Evolutionary conservation across 1,140 invertebrate genomes (phyloP).

Genomic region (Campodea augens): DNA sequence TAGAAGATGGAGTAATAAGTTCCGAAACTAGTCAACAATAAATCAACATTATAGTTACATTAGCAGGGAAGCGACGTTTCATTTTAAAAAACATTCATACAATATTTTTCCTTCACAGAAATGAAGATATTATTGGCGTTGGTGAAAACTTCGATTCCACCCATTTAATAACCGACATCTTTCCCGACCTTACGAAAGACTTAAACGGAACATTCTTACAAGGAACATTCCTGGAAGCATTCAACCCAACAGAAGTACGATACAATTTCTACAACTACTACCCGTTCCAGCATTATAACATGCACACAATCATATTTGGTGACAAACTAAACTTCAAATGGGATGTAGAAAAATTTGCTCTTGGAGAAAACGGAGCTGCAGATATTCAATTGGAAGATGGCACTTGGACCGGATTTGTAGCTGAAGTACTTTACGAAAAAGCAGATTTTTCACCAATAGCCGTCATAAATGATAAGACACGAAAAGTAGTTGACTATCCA

Average conservation of each 20-base stretch:
- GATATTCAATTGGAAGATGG: background rate
- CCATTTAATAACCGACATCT: too few species aligned
- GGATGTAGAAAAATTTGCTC: background rate
- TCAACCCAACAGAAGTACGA: background rate
- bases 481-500: background rate
- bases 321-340: background rate
- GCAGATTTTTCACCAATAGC: background rate
- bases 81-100: too few species aligned
- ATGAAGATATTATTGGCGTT: too few species aligned
- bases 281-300: background rate
- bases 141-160: too few species aligned
- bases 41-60: too few species aligned
- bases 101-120: too few species aligned
- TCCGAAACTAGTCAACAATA: too few species aligned
- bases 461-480: background rate
- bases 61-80: too few species aligned
- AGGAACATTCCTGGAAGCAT: background rate
- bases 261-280: background rate
- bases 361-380: background rate
- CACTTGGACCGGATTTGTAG: background rate
- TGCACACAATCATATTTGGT: background rate
- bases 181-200: background rate
- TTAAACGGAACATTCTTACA: background rate
- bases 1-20: too few species aligned
- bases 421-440: background rate